Conservation (phyloP, 2,797 vertebrate species). For the Potorous gilbertii region DNA sequence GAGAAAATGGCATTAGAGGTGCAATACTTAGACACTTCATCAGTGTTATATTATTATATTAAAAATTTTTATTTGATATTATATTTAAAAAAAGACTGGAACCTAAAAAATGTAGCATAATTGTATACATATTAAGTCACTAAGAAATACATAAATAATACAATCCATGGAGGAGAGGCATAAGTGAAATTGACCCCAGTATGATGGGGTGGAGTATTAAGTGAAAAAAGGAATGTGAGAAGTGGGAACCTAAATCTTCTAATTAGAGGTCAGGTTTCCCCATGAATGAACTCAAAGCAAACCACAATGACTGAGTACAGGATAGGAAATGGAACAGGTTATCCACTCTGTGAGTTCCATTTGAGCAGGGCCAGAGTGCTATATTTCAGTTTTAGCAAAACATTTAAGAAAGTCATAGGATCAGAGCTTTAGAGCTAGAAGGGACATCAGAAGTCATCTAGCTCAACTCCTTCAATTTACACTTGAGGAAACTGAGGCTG, state of each 20-base stretch:
- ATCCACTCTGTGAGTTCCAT: background rate
- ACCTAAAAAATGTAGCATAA: too few species aligned
- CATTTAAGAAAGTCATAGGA: background rate
- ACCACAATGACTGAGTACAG: background rate
- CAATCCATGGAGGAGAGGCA: background rate
- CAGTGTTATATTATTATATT: too few species aligned
- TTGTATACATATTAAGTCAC: too few species aligned
- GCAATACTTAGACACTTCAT: too few species aligned
- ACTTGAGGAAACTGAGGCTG: background rate
- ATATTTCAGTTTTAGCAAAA: background rate
- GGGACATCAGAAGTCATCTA: background rate
- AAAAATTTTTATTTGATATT: too few species aligned
- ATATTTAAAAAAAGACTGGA: too few species aligned
- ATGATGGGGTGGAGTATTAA: background rate
- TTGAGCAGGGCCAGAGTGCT: background rate
- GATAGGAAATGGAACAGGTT: background rate
- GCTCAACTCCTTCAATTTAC: background rate
- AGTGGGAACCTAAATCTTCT: background rate
- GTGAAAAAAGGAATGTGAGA: background rate
- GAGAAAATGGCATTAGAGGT: too few species aligned
- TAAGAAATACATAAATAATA: too few species aligned
- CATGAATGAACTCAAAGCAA: background rate
- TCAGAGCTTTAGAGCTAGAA: background rate
- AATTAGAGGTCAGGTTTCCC: background rate
- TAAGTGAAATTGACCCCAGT: background rate